A percentile compares a stretch with the other conserved stretches of the same genome.
Conservation (phyloP, 2,797 vertebrate species). For the Channa striata region DNA sequence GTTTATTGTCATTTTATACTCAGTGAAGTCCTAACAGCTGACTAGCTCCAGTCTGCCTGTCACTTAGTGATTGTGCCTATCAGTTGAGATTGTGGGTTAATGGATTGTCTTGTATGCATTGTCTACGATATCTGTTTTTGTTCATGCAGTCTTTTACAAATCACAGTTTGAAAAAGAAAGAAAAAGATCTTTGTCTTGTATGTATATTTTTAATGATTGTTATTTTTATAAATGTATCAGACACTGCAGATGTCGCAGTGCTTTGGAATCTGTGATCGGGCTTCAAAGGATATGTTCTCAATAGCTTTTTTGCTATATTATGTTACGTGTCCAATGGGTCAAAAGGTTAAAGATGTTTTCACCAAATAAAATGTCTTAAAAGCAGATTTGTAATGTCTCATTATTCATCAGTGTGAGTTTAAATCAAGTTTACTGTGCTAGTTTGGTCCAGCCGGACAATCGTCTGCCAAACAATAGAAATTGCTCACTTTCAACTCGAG, state of each 20-base stretch:
- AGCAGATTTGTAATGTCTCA: conserved; percentile 38
- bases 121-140: conserved; percentile 63
- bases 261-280: conserved; percentile 82
- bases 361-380: conserved; percentile 82
- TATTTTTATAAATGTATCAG: conserved; percentile 81
- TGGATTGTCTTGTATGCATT: conserved; percentile 67
- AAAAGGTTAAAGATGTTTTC: conserved; percentile 81
- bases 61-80: conserved; percentile 73
- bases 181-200: conserved; percentile 71
- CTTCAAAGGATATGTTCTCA: conserved; percentile 81
- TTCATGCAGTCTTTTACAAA: conserved; percentile 76
- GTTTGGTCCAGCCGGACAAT: conserved; percentile 11
- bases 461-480: conserved; percentile 33
- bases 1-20: conserved; percentile 66
- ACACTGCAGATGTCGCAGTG: conserved; percentile 77
- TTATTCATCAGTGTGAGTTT: conserved; percentile 38
- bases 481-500: conserved; percentile 27
- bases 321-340: conserved; percentile 81
- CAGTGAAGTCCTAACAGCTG: conserved; percentile 68
- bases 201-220: conserved; percentile 82
- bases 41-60: conserved; percentile 72
- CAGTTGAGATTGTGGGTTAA: conserved; percentile 72
- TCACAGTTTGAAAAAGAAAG: conserved; percentile 67
- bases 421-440: conserved; percentile 32
- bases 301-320: conserved; percentile 77